Evolutionary conservation across 1,140 invertebrate species (phyloP).

Genomic region (Caenorhabditis elegans): DNA sequence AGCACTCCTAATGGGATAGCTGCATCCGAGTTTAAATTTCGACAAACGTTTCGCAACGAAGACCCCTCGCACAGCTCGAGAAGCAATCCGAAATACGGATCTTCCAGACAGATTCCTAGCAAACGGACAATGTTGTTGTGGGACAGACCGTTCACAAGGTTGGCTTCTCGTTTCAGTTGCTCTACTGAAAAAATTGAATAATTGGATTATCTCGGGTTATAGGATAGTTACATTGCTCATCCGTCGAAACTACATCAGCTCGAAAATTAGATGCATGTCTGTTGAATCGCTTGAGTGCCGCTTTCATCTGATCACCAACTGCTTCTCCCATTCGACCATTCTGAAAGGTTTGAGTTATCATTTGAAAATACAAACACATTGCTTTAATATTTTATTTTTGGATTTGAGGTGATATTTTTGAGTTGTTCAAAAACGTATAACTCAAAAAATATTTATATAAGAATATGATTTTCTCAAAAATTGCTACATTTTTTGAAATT

Average conservation of each 20-base stretch:
- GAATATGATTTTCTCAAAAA: no score
- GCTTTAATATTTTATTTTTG: no score
- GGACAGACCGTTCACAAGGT: neutral
- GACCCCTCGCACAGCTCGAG: conserved; percentile 37
- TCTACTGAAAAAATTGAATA: neutral
- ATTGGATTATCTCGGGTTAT: no score
- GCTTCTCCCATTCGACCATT: neutral
- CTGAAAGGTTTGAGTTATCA: no score
- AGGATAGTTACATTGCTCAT: neutral
- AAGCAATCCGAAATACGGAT: conserved; percentile 18
- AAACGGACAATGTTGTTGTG: conserved; percentile 20
- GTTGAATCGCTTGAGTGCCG: neutral
- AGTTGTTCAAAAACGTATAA: no score
- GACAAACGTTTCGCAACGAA: neutral
- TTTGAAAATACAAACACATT: no score
- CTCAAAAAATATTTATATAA: no score
- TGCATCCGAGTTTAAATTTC: neutral
- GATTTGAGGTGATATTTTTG: no score
- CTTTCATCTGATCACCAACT: neutral
- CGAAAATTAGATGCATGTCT: neutral
- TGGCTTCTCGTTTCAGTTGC: conserved; percentile 6
- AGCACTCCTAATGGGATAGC: neutral
- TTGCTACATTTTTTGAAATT: no score
- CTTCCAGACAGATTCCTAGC: conserved; percentile 35
- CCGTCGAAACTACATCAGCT: neutral